These are phyloP conservation scores for Orthosia cruda DNA, from an alignment of 2,888 invertebrate genomes.

Conservation along the genomic window DNA sequence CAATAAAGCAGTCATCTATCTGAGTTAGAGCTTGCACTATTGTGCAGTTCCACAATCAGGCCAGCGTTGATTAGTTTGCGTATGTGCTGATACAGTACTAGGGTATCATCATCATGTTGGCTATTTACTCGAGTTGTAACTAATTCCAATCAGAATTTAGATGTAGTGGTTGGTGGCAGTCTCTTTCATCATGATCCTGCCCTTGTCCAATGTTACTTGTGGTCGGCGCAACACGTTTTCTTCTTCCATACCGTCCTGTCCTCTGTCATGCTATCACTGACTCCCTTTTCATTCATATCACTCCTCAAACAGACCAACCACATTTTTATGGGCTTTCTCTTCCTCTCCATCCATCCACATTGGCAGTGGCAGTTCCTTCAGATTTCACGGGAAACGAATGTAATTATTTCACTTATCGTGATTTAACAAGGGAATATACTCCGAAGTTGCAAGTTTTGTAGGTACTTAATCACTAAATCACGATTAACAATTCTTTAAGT, in stretches of 20 bases:
- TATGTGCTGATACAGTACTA: not conserved
- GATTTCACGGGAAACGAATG: not conserved
- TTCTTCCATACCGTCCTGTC: too few species aligned
- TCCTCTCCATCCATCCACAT: too few species aligned
- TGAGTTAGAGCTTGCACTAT: constrained; percentile 27
- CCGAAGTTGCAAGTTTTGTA: not conserved
- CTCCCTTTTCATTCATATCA: too few species aligned
- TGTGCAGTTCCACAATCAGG: constrained; percentile 25
- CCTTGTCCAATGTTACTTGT: too few species aligned
- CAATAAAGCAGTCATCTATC: constrained; percentile 49
- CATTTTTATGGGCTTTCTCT: too few species aligned
- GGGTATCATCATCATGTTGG: not conserved
- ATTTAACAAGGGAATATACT: not conserved
- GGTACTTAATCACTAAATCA: constrained; percentile 12
- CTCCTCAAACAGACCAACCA: too few species aligned
- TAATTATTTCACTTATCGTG: not conserved
- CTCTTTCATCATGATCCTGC: too few species aligned
- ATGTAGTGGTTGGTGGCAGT: too few species aligned
- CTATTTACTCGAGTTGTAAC: not conserved
- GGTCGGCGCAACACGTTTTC: too few species aligned
- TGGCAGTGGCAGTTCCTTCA: not conserved
- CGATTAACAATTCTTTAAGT: not conserved
- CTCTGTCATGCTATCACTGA: too few species aligned
- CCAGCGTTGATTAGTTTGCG: constrained; percentile 15
- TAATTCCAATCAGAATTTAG: not conserved